Evolutionary conservation across 2,888 invertebrate species (phyloP), one percentile per base, ranked within the genome.

Genomic region (Halocaridina rubra): DNA sequence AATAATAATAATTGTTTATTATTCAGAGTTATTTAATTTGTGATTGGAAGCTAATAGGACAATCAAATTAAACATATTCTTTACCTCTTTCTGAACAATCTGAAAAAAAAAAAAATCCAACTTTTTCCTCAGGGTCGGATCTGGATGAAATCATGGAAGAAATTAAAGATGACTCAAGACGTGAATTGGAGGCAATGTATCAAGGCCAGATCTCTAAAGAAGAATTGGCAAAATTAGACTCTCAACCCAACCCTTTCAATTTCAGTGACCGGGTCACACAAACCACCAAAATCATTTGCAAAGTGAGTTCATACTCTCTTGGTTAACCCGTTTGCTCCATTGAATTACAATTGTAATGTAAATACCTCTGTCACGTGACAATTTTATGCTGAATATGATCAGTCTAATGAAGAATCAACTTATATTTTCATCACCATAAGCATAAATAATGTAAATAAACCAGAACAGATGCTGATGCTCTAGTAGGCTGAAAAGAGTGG

Each of bases 161-260:
- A n/a, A 30, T 80, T 1, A 24, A 39, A 5, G 80, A 80, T 16
- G 80, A 71, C 32, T 80, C 71, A 16, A 39, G 80, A 19, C 53
- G 71, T n/a, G 81, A 53, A 24, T 3, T 77, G 77, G 76, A 46
- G 13, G 77, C 24, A 16, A 1, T 46, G 46, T 69, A 59, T 22
- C 64, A 82, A 13, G 80, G 33, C 8, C 39, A 76, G 3, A 46
- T 77, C 24, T 75, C 79, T 10, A 61, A 33, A 27, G 80, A 59
- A 16, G 82, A 78, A 29, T 77, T 86, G 19, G 64, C 67, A 13
- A 81, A 78, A 39, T 46, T 77, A 3, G 87, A 87, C 77, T 57
- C 79, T 19, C 87, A 87, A 61, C 87, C 87, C 22, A 87, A 87
- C 67, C 87, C 87, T 32, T 87, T 87, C 85, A 87, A 87, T 61